Conservation (phyloP, 2,113 vertebrate genomes). For the Ctenomys sociabilis region DNA sequence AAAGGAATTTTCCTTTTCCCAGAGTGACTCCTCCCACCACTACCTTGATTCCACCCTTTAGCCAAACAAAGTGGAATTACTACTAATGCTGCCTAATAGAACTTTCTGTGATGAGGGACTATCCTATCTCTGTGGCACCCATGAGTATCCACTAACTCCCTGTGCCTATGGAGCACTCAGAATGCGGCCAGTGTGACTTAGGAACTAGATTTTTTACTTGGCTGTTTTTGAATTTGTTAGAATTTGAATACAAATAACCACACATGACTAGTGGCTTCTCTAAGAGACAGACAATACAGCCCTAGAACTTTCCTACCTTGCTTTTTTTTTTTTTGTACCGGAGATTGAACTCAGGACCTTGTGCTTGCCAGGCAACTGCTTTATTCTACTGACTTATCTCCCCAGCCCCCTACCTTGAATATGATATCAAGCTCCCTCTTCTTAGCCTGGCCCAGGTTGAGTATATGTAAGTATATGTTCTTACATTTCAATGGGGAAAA, state of each 20-base stretch:
- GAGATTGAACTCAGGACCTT: too few relatives aligned
- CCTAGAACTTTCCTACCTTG: not conserved
- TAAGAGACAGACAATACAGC: not conserved
- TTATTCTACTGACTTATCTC: too few relatives aligned
- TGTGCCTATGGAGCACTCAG: not conserved
- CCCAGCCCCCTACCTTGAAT: not conserved
- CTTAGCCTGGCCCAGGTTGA: not conserved
- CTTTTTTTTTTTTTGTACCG: too few relatives aligned
- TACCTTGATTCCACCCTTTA: not conserved
- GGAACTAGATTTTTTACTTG: constrained; percentile 26
- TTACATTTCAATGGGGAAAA: constrained; percentile 20
- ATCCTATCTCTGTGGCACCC: not conserved
- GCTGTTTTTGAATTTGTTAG: constrained; percentile 36
- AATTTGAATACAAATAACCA: not conserved
- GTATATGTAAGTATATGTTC: constrained; percentile 36
- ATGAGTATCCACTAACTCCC: not conserved
- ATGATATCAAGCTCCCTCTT: not conserved
- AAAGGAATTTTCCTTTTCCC: constrained; percentile 22
- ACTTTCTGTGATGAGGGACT: not conserved
- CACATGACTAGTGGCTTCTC: not conserved
- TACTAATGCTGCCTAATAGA: not conserved
- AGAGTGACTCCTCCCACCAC: not conserved
- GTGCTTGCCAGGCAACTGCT: too few relatives aligned
- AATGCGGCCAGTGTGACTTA: constrained; percentile 5
- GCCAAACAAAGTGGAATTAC: not conserved